A percentile compares a stretch with the other conserved stretches of the same genome.
These are phyloP conservation scores for Pluvianellus socialis DNA, from an alignment of 2,113 vertebrate species.

Conservation along the genomic window DNA sequence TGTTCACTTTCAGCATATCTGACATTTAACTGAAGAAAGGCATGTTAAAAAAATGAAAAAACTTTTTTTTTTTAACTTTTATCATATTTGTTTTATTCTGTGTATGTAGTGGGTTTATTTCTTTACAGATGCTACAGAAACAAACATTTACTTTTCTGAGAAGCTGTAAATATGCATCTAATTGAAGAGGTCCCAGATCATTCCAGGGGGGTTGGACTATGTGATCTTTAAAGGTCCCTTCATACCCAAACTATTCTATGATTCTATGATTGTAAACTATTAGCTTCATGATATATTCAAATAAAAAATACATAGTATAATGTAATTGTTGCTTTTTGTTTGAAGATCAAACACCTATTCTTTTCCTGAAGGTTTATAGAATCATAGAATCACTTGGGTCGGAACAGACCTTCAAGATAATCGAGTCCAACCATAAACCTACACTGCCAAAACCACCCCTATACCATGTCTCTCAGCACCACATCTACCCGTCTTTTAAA, in stretches of 20 bases:
- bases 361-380: neutral
- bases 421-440: too few relatives aligned
- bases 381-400: too few relatives aligned
- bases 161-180: neutral
- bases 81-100: neutral
- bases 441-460: too few relatives aligned
- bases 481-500: too few relatives aligned
- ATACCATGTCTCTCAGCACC: too few relatives aligned
- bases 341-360: neutral
- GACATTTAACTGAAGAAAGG: neutral
- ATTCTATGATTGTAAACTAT: neutral
- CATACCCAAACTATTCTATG: neutral
- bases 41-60: neutral
- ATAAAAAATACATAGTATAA: neutral
- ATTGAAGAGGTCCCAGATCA: neutral
- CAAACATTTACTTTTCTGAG: neutral
- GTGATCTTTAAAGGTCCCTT: neutral
- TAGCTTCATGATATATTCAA: neutral
- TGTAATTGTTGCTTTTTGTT: neutral
- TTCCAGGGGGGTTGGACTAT: neutral
- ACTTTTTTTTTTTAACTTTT: neutral
- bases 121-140: neutral
- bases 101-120: neutral
- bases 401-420: too few relatives aligned
- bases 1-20: neutral